Conservation (phyloP, 2,113 vertebrate species). For the Catharus bicknelli region DNA sequence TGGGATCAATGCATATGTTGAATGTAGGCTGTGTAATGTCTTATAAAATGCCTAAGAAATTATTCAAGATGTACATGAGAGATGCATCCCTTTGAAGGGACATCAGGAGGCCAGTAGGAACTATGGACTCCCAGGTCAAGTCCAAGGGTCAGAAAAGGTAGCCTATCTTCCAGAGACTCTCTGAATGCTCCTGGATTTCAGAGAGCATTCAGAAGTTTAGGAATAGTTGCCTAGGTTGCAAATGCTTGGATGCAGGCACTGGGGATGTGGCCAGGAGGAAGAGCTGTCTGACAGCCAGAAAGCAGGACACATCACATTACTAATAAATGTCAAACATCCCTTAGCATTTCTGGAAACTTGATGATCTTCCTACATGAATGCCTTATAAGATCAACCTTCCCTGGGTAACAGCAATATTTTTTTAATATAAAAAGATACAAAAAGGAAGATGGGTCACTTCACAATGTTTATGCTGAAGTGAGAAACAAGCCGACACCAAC, state of each 20-base stretch:
- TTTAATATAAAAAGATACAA: background rate
- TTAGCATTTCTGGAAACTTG: background rate
- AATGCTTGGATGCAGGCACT: background rate
- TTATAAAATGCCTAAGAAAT: background rate
- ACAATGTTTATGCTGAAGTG: background rate
- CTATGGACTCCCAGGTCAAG: accelerated
- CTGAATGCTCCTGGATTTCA: background rate
- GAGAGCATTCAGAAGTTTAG: background rate
- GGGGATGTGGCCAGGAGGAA: background rate
- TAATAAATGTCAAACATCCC: background rate
- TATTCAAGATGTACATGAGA: background rate
- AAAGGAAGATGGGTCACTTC: conserved; percentile 25
- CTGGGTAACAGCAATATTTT: background rate
- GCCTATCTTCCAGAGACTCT: background rate
- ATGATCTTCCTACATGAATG: background rate
- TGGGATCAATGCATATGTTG: background rate
- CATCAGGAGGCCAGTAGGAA: background rate
- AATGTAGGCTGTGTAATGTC: background rate
- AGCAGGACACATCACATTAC: background rate
- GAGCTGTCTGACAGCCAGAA: background rate
- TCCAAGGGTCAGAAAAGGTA: background rate
- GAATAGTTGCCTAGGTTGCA: background rate
- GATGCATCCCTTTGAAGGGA: background rate
- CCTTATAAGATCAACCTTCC: background rate
- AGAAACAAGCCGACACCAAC: conserved; percentile 11